These are phyloP conservation scores for Cataglyphis cursor DNA, from an alignment of 2,888 invertebrate species.

Conservation along the genomic window DNA sequence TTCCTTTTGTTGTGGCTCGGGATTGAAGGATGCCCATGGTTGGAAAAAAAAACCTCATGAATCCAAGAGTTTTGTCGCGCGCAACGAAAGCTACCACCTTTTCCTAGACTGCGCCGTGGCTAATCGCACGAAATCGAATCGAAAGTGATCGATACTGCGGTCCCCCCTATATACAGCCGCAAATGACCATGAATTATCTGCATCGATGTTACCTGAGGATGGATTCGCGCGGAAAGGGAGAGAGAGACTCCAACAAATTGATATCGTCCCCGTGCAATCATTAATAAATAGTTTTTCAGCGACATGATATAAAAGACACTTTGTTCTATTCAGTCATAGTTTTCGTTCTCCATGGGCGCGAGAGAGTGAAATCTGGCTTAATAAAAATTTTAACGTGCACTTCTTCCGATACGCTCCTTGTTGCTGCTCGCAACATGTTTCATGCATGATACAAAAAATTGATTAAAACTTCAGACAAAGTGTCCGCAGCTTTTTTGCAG, in stretches of 20 bases:
- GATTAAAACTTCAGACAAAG: too few species aligned
- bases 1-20: constrained; percentile 47
- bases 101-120: constrained; percentile 70
- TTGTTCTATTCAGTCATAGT: constrained; percentile 31
- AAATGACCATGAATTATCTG: constrained; percentile 72
- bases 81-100: constrained; percentile 54
- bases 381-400: constrained; percentile 32
- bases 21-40: constrained; percentile 50
- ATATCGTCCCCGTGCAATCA: constrained; percentile 77
- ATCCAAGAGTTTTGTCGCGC: constrained; percentile 69
- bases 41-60: constrained; percentile 76
- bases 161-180: constrained; percentile 58
- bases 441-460: not conserved
- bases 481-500: too few species aligned
- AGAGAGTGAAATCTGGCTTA: not conserved
- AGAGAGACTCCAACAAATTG: constrained; percentile 75
- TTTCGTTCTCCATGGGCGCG: not conserved
- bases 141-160: constrained; percentile 80
- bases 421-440: not conserved
- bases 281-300: constrained; percentile 77
- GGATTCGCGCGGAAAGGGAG: constrained; percentile 56
- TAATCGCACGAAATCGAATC: constrained; percentile 80
- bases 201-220: constrained; percentile 49
- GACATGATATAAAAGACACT: constrained; percentile 8
- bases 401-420: not conserved